phyloP scores from a whole-genome alignment of 2,888 invertebrate genomes.

The Mesoligia furuncula region DNA sequence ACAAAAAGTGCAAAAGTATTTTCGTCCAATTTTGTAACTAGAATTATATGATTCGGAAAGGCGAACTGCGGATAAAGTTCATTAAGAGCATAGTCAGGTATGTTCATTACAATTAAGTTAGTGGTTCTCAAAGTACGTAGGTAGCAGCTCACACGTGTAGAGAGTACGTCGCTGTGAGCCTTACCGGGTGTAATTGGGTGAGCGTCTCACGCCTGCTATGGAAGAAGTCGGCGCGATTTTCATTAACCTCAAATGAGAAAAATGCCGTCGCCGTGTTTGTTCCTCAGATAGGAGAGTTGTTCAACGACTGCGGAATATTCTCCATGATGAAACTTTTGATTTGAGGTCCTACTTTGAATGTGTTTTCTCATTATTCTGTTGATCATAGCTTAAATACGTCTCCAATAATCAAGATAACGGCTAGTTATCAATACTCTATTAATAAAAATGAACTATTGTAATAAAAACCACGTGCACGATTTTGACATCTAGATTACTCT shows the following conservation, averaged over 20 bases:
- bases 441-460: not conserved
- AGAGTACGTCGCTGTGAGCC: constrained; percentile 64
- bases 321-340: constrained; percentile 55
- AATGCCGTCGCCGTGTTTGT: constrained; percentile 78
- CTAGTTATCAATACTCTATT: not conserved
- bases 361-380: constrained; percentile 18
- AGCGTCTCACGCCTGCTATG: constrained; percentile 78
- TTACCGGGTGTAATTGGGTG: constrained; percentile 79
- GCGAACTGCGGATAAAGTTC: constrained; percentile 19
- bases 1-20: constrained; percentile 4
- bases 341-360: constrained; percentile 11
- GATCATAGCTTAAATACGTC: not conserved
- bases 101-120: constrained; percentile 47
- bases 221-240: constrained; percentile 79
- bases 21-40: constrained; percentile 18
- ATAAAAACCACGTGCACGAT: not conserved
- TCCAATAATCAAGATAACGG: not conserved
- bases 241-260: constrained; percentile 88
- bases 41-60: constrained; percentile 11
- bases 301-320: constrained; percentile 55
- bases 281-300: constrained; percentile 62
- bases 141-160: constrained; percentile 33
- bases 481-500: constrained; percentile 15
- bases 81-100: constrained; percentile 23
- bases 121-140: constrained; percentile 45